A percentile compares a stretch with the other conserved stretches of the same genome.
phyloP scores from a whole-genome alignment of 2,888 invertebrate species.

The Parnassius orleans region DNA sequence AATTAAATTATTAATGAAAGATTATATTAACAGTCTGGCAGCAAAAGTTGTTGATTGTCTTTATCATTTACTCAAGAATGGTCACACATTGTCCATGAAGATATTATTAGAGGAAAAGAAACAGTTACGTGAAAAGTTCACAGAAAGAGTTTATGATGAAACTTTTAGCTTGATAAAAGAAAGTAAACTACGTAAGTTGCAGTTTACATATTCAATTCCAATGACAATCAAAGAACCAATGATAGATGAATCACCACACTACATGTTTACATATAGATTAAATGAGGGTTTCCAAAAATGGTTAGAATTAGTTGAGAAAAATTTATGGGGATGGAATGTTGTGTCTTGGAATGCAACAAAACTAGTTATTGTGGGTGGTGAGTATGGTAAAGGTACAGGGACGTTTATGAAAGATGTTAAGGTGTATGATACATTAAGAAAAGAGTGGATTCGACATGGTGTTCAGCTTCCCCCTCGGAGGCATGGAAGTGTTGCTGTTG shows the following conservation, averaged over 20 bases:
- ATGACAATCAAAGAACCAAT: slow-evolving; percentile 49
- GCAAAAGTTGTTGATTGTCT: slow-evolving; percentile 56
- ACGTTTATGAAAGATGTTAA: slow-evolving; percentile 59
- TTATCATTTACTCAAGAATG: slow-evolving; percentile 37
- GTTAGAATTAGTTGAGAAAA: slow-evolving; percentile 60
- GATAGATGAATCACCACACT: slow-evolving; percentile 46
- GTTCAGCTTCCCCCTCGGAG: slow-evolving; percentile 56
- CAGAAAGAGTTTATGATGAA: slow-evolving; percentile 58
- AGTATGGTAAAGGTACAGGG: slow-evolving; percentile 62
- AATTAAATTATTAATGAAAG: slow-evolving; percentile 44
- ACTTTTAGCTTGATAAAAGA: slow-evolving; percentile 46
- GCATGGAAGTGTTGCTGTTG: slow-evolving; percentile 57
- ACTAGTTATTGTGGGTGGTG: slow-evolving; percentile 63
- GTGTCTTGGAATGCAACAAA: slow-evolving; percentile 58
- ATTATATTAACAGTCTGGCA: slow-evolving; percentile 50
- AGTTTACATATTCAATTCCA: slow-evolving; percentile 50
- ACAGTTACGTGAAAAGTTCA: slow-evolving; percentile 46
- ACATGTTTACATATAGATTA: slow-evolving; percentile 50
- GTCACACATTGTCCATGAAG: slow-evolving; percentile 35
- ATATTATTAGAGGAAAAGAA: slow-evolving; percentile 39
- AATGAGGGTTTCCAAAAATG: slow-evolving; percentile 53
- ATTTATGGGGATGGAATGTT: slow-evolving; percentile 71
- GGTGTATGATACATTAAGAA: slow-evolving; percentile 58
- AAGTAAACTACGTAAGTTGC: slow-evolving; percentile 45
- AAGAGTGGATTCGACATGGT: slow-evolving; percentile 61